A percentile compares a stretch with the other conserved stretches of the same genome.
phyloP scores from a whole-genome alignment of 2,113 vertebrate species.

The Panurus biarmicus region DNA sequence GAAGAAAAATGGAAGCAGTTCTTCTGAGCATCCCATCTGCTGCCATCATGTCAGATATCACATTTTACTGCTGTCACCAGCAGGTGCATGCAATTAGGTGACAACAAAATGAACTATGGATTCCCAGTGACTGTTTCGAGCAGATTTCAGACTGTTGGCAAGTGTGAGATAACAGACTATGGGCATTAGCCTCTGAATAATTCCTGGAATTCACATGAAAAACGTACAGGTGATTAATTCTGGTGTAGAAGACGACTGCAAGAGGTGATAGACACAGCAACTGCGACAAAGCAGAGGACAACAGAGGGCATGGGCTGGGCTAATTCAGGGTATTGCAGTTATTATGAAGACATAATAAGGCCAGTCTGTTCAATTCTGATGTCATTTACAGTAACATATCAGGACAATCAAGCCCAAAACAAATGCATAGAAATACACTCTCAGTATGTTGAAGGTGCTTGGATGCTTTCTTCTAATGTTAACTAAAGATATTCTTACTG shows the following conservation, averaged over 20 bases:
- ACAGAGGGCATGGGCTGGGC: neutral
- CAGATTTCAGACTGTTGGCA: constrained; percentile 13
- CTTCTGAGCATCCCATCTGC: constrained; percentile 39
- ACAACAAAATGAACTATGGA: constrained; percentile 54
- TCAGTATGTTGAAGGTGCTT: neutral
- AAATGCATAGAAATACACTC: neutral
- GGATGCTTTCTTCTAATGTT: neutral
- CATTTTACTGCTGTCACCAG: constrained; percentile 49
- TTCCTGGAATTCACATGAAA: neutral
- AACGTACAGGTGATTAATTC: neutral
- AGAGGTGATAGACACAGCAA: neutral
- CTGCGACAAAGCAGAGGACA: neutral
- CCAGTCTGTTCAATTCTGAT: neutral
- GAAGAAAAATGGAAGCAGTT: constrained; percentile 50
- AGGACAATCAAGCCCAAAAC: neutral
- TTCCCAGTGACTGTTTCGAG: constrained; percentile 3
- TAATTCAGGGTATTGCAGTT: neutral
- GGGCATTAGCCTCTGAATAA: neutral
- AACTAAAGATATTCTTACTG: neutral
- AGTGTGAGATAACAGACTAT: neutral
- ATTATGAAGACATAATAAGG: neutral
- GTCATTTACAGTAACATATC: neutral
- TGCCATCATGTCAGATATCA: constrained; percentile 44
- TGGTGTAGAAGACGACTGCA: neutral
- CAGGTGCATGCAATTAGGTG: constrained; percentile 57